phyloP scores from a whole-genome alignment of 1,140 invertebrate species.

The Gyrodactylus salaris region DNA sequence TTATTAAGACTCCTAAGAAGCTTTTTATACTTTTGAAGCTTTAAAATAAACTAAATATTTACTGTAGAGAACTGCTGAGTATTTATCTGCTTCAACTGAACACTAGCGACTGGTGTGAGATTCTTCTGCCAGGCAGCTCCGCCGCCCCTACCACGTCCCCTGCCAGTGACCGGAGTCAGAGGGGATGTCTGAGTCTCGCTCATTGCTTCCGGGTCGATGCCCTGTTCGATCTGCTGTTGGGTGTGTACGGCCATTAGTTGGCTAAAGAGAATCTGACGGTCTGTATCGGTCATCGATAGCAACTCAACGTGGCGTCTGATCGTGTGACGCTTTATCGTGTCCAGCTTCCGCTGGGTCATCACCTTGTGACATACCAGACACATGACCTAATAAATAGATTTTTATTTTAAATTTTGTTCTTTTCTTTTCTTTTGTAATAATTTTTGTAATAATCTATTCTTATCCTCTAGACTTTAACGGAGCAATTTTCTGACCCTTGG shows the following conservation, averaged over 20 bases:
- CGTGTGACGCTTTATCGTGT: constrained; percentile 4
- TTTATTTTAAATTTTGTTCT: background rate
- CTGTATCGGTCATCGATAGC: background rate
- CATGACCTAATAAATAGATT: background rate
- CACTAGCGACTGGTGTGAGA: background rate
- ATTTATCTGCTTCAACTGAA: background rate
- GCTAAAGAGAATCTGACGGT: background rate
- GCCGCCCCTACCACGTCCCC: background rate
- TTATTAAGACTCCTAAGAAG: too few species aligned
- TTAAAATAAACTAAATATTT: too few species aligned
- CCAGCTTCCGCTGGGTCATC: constrained; percentile 5
- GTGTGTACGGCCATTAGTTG: background rate
- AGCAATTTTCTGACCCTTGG: too few species aligned
- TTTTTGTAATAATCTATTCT: too few species aligned
- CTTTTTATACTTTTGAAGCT: too few species aligned
- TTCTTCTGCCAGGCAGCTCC: background rate
- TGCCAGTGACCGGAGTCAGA: background rate
- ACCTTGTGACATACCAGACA: constrained; percentile 5
- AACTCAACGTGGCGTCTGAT: background rate
- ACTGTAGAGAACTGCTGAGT: background rate
- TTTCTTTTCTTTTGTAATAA: too few species aligned
- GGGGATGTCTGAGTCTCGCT: background rate
- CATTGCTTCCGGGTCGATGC: background rate
- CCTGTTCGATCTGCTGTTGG: background rate
- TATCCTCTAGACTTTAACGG: too few species aligned